A percentile compares a stretch with the other conserved stretches of the same genome.
Conservation (phyloP, 2,888 invertebrate genomes). For the Phengaris arion region DNA sequence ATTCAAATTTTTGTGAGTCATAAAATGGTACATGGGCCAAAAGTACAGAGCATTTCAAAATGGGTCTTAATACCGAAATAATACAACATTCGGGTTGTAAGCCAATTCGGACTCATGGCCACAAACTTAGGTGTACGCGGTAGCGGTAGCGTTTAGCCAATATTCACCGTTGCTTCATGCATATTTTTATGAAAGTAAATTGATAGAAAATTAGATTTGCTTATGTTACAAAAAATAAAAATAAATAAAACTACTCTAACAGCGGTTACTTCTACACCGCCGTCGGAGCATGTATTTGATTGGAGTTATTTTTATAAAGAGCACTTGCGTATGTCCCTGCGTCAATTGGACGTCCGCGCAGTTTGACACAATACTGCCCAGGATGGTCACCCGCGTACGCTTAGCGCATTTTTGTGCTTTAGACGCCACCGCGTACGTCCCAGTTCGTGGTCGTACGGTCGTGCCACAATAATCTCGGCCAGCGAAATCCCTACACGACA, state of each 20-base stretch:
- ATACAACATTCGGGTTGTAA: constrained; percentile 25
- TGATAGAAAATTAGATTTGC: no score
- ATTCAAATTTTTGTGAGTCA: background rate
- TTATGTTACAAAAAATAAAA: no score
- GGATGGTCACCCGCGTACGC: no score
- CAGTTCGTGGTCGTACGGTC: constrained; percentile 45
- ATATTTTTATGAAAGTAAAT: background rate
- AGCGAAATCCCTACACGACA: constrained; percentile 50
- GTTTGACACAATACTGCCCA: no score
- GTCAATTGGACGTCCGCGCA: no score
- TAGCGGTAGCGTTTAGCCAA: background rate
- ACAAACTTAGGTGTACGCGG: background rate
- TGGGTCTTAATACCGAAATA: constrained; percentile 14
- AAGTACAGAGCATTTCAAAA: constrained; percentile 17
- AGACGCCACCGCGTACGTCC: constrained; percentile 40
- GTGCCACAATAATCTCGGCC: constrained; percentile 55
- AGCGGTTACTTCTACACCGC: no score
- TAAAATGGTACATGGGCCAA: background rate
- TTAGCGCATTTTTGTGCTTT: no score
- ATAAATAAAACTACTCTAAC: no score
- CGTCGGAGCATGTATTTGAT: no score
- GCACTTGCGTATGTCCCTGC: no score
- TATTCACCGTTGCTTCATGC: background rate
- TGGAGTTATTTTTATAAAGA: no score
- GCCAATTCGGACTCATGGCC: constrained; percentile 5